Evolutionary conservation across 1,140 invertebrate genomes (phyloP).

Genomic region (Procambarus clarkii): DNA sequence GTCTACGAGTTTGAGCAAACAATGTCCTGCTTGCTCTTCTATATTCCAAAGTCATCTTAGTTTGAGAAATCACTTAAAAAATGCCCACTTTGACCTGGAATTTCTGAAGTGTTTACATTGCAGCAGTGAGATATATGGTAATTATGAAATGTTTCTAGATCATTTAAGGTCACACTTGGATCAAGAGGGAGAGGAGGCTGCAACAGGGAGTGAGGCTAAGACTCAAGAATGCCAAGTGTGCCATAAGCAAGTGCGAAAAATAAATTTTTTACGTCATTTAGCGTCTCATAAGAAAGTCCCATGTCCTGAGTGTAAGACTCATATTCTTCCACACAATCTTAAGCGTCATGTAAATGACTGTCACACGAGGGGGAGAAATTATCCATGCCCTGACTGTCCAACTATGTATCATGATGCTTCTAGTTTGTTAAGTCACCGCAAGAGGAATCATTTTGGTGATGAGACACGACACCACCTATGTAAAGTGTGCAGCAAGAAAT

Average conservation of each 20-base stretch:
- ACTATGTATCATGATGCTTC: conserved; percentile 56
- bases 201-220: background rate
- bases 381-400: conserved; percentile 49
- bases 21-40: conserved; percentile 39
- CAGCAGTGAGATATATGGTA: background rate
- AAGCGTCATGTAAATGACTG: conserved; percentile 37
- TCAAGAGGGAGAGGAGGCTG: background rate
- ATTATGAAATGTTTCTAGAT: conserved; percentile 13
- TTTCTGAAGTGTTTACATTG: conserved; percentile 33
- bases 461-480: conserved; percentile 54
- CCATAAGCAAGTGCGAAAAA: conserved; percentile 11
- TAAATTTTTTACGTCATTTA: conserved; percentile 35
- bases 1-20: background rate
- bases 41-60: background rate
- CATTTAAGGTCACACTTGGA: conserved; percentile 13
- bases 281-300: conserved; percentile 25
- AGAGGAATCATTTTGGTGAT: conserved; percentile 64
- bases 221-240: conserved; percentile 39
- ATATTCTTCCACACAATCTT: conserved; percentile 6
- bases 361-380: conserved; percentile 23
- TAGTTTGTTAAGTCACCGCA: conserved; percentile 53
- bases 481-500: conserved; percentile 60
- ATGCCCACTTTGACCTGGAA: conserved; percentile 22
- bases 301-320: conserved; percentile 29
- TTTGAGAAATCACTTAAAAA: conserved; percentile 41